Evolutionary conservation across 2,113 vertebrate genomes (phyloP).

Genomic region (Strix aluco): DNA sequence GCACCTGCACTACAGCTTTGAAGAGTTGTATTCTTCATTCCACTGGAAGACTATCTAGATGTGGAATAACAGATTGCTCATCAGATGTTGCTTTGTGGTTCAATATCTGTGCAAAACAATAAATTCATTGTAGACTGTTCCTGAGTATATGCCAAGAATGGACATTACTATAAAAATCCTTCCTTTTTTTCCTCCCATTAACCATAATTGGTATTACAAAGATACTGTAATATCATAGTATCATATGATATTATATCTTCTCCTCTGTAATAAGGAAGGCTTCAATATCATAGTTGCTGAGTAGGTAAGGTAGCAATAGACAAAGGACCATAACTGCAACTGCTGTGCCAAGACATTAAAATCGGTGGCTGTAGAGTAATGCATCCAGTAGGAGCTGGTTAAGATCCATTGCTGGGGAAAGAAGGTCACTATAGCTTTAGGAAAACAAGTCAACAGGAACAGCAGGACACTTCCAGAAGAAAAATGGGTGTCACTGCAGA

Average conservation of each 20-base stretch:
- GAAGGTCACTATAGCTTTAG: background rate
- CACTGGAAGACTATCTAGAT: background rate
- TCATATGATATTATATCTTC: background rate
- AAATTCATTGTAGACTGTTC: background rate
- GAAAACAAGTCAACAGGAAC: background rate
- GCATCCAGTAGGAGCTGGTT: background rate
- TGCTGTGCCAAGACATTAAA: background rate
- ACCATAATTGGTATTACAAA: background rate
- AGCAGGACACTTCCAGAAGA: background rate
- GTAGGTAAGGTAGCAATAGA: background rate
- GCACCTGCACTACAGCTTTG: too few species aligned
- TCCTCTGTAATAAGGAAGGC: background rate
- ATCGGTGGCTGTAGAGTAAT: background rate
- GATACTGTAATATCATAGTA: background rate
- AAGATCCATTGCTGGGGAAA: background rate
- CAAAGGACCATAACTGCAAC: background rate
- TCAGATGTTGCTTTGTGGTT: background rate
- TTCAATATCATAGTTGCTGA: background rate
- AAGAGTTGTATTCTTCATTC: background rate
- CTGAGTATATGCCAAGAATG: background rate
- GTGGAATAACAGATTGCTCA: background rate
- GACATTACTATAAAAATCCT: background rate
- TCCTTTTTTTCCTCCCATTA: background rate
- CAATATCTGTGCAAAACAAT: background rate
- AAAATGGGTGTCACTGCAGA: background rate